These are phyloP conservation scores for Amorpha juglandis DNA, from an alignment of 2,888 invertebrate species.

Conservation along the genomic window DNA sequence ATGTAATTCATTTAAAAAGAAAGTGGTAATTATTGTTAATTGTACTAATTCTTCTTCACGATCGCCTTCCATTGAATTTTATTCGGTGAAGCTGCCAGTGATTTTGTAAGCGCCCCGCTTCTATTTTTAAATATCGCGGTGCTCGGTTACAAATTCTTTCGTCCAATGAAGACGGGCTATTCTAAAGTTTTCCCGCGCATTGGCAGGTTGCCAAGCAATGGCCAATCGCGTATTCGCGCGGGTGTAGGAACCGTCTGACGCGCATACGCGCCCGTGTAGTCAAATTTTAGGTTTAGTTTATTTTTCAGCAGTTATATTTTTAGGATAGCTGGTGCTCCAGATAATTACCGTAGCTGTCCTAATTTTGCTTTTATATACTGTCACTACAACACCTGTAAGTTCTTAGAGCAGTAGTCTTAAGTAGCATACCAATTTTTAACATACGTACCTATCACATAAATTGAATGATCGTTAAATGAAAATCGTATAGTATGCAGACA, in stretches of 20 bases:
- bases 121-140: constrained; percentile 84
- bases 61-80: constrained; percentile 31
- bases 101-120: constrained; percentile 52
- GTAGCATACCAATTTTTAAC: no score
- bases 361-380: background rate
- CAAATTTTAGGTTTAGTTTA: constrained; percentile 51
- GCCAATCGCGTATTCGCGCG: constrained; percentile 70
- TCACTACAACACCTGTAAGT: background rate
- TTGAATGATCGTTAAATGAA: background rate
- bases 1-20: background rate
- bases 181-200: constrained; percentile 71
- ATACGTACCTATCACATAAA: background rate
- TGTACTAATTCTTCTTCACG: background rate
- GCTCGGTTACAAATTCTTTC: constrained; percentile 74
- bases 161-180: constrained; percentile 67
- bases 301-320: constrained; percentile 56
- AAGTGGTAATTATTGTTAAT: background rate
- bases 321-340: constrained; percentile 44
- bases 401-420: no score
- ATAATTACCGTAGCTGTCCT: constrained; percentile 10
- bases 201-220: constrained; percentile 72
- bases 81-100: constrained; percentile 35
- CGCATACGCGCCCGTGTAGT: constrained; percentile 56
- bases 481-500: background rate
- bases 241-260: constrained; percentile 60